A percentile compares a stretch with the other conserved stretches of the same genome.
Conservation (phyloP, 2,797 vertebrate species). For the Leptoclinus maculatus region DNA sequence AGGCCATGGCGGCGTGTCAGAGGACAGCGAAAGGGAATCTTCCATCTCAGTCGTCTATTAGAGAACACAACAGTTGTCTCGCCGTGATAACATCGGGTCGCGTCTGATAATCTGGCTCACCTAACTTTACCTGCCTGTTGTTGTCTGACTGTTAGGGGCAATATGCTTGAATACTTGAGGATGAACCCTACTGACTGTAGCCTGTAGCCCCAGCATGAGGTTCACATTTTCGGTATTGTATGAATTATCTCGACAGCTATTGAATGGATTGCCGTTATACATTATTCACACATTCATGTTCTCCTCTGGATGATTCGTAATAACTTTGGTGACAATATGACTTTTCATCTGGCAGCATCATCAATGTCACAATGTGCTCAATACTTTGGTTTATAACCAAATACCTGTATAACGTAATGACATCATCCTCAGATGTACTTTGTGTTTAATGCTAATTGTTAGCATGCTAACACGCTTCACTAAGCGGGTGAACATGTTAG, state of each 20-base stretch:
- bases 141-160: background rate
- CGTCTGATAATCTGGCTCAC: constrained; percentile 21
- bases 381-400: background rate
- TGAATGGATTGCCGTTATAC: too few relatives aligned
- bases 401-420: too few relatives aligned
- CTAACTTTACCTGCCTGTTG: constrained; percentile 38
- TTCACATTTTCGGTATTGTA: too few relatives aligned
- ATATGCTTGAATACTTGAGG: too few relatives aligned
- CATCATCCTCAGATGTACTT: background rate
- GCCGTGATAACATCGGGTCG: constrained; percentile 22
- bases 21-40: constrained; percentile 45
- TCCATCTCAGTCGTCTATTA: constrained; percentile 51
- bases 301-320: background rate
- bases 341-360: background rate
- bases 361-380: background rate
- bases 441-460: background rate
- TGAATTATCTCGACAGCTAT: too few relatives aligned
- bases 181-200: too few relatives aligned
- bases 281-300: too few relatives aligned
- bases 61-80: constrained; percentile 27
- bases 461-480: background rate
- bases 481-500: background rate
- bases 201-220: too few relatives aligned
- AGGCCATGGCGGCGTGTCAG: constrained; percentile 63
- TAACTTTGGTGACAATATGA: background rate